Percentiles rank a stretch among this genome's conserved stretches.
Evolutionary conservation across 2,888 invertebrate genomes (phyloP).

Genomic region (Himalopsyche tibetana): DNA sequence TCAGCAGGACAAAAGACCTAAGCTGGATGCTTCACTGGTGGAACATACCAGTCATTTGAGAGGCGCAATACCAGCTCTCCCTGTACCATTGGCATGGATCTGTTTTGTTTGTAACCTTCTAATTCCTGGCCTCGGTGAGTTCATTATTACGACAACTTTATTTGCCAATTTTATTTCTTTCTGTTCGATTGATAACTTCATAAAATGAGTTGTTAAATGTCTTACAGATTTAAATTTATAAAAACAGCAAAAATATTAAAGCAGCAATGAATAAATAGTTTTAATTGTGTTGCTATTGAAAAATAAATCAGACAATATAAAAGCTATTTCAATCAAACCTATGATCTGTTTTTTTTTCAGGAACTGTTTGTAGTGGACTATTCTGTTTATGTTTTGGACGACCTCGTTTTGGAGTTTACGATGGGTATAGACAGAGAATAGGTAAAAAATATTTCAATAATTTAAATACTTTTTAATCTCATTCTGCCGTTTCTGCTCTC

Average conservation of each 20-base stretch:
- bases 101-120: conserved; percentile 90
- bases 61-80: conserved; percentile 94
- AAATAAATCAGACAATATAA: too few relatives aligned
- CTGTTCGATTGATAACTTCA: too few relatives aligned
- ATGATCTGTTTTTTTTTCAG: conserved; percentile 74
- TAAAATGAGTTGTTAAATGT: too few relatives aligned
- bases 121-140: conserved; percentile 86
- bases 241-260: too few relatives aligned
- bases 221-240: too few relatives aligned
- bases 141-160: not conserved
- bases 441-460: conserved; percentile 72
- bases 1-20: conserved; percentile 83
- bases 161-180: not conserved
- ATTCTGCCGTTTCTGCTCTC: too few relatives aligned
- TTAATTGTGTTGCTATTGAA: too few relatives aligned
- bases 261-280: too few relatives aligned
- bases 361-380: conserved; percentile 92
- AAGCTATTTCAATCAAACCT: not conserved
- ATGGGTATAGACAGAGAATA: conserved; percentile 85
- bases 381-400: conserved; percentile 93
- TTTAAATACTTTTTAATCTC: not conserved
- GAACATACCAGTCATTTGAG: conserved; percentile 92
- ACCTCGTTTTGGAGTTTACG: conserved; percentile 89
- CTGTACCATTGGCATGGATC: conserved; percentile 89
- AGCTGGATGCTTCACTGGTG: conserved; percentile 86